These are phyloP conservation scores for Piaya cayana DNA, from an alignment of 2,113 vertebrate genomes.

Conservation along the genomic window DNA sequence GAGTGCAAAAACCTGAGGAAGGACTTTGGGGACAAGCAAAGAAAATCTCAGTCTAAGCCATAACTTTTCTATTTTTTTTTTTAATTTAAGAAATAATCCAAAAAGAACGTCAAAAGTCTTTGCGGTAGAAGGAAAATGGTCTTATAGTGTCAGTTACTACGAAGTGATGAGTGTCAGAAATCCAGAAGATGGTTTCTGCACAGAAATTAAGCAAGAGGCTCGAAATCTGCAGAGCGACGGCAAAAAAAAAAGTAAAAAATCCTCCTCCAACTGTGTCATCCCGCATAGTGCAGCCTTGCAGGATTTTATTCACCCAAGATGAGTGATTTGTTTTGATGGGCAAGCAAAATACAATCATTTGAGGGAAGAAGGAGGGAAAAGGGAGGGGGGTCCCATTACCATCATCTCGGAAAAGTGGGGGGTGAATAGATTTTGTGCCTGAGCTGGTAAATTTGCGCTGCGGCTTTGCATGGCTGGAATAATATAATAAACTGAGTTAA, in stretches of 20 bases:
- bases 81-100: not conserved
- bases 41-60: not conserved
- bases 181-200: not conserved
- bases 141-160: not conserved
- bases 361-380: not conserved
- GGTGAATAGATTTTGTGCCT: conserved; percentile 30
- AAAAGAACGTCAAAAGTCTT: not conserved
- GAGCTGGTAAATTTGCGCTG: conserved; percentile 21
- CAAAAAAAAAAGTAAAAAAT: not conserved
- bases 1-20: not conserved
- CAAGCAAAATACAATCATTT: conserved; percentile 33
- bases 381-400: not conserved
- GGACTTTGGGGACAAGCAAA: not conserved
- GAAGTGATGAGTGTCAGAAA: not conserved
- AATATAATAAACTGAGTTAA: conserved; percentile 27
- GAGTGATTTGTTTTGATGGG: conserved; percentile 42
- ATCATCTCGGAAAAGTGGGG: not conserved
- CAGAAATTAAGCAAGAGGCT: not conserved
- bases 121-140: not conserved
- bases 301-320: conserved; percentile 26
- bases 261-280: not conserved
- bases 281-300: not conserved
- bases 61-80: not conserved
- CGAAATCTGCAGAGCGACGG: not conserved
- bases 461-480: conserved; percentile 32